Evolutionary conservation across 53 echinoderm and acorn worm species (phyloP).

Genomic region (Apostichopus leukothele): DNA sequence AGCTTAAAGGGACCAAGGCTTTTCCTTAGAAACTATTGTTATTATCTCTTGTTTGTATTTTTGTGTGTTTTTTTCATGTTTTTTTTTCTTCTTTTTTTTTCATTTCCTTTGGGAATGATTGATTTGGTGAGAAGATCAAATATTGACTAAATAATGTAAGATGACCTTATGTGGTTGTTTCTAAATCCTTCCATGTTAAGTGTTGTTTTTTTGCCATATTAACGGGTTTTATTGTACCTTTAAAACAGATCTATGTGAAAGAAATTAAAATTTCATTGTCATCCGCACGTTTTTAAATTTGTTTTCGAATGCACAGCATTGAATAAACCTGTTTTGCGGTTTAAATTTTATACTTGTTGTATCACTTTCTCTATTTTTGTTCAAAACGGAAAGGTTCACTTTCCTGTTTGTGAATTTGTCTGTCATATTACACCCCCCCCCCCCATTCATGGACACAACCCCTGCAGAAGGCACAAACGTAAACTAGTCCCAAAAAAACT

Average conservation of each 20-base stretch:
- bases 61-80: too few species aligned
- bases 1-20: too few species aligned
- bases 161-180: background rate
- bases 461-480: too few species aligned
- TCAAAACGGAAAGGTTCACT: too few species aligned
- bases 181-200: constrained; percentile 29
- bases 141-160: background rate
- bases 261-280: constrained; percentile 48
- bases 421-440: too few species aligned
- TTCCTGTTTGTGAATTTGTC: too few species aligned
- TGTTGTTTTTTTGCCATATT: constrained; percentile 20
- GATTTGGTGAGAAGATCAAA: background rate
- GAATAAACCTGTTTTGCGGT: constrained; percentile 43
- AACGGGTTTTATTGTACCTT: constrained; percentile 35
- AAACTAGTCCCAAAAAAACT: too few species aligned
- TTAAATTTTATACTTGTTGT: background rate
- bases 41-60: too few species aligned
- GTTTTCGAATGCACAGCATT: constrained; percentile 49
- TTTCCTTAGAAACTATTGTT: too few species aligned
- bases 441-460: too few species aligned
- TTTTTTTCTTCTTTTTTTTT: background rate
- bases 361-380: too few species aligned
- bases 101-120: background rate
- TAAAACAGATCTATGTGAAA: constrained; percentile 37
- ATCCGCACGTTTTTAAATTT: constrained; percentile 40